A percentile compares a stretch with the other conserved stretches of the same genome.
phyloP scores from a whole-genome alignment of 2,888 invertebrate genomes.

The Drepanosiphum platanoidis region DNA sequence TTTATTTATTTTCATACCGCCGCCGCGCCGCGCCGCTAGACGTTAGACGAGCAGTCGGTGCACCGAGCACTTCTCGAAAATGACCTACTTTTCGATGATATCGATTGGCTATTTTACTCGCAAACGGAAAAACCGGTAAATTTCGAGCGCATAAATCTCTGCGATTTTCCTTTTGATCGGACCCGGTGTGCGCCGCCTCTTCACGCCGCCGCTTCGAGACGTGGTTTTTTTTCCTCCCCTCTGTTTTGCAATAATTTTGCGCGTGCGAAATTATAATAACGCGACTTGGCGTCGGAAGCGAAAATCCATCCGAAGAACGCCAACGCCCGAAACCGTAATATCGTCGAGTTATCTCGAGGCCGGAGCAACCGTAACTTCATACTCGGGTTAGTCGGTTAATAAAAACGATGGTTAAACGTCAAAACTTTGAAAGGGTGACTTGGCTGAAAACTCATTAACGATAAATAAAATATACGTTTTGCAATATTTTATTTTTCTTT shows the following conservation, averaged over 20 bases:
- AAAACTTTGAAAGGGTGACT: constrained; percentile 13
- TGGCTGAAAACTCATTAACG: constrained; percentile 23
- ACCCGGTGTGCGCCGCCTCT: too few relatives aligned
- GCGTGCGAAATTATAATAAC: background rate
- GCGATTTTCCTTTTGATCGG: background rate
- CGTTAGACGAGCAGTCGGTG: background rate
- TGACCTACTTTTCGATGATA: background rate
- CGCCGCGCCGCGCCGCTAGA: too few relatives aligned
- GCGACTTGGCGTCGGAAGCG: too few relatives aligned
- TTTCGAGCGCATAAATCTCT: background rate
- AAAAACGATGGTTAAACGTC: constrained; percentile 11
- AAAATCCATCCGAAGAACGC: background rate
- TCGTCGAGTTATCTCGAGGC: background rate
- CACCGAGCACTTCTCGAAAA: background rate
- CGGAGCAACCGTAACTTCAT: background rate
- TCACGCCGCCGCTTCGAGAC: too few relatives aligned
- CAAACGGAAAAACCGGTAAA: background rate
- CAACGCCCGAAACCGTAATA: background rate
- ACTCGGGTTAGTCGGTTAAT: background rate
- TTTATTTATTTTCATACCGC: too few relatives aligned
- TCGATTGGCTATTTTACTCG: background rate
- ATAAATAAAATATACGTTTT: background rate
- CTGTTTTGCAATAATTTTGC: too few relatives aligned
- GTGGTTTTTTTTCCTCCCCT: too few relatives aligned
- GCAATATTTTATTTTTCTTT: constrained; percentile 2